Base-by-base conservation (phyloP, 2,888 invertebrate species). In the Drosophila rellima region DNA sequence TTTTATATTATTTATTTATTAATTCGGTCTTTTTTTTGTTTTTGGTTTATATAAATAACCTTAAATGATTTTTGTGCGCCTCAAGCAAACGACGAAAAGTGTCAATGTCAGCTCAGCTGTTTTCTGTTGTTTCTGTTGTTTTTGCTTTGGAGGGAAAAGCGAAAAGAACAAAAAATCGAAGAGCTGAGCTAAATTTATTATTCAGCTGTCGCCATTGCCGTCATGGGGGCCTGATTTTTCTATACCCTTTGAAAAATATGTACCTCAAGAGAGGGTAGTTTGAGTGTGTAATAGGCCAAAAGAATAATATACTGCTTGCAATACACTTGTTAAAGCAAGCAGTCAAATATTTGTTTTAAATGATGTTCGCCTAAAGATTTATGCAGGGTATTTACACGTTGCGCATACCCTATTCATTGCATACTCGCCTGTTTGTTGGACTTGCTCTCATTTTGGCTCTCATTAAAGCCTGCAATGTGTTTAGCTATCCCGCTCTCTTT, bases 31-130 rank as follows among this genome's bases (percentile, higher is more conserved):
- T 52, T 33, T 23, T 44, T 54, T 57, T 66, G 65, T 42, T 62
- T 48, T 56, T 71, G 42, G 60, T 39, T 64, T 74, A 82, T 86
- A 83, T 85, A 83, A 83, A 83, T 83, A 83, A 86, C 70, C 83
- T 86, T 80, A 77, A 86, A 74, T 66, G 87, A 80, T 75, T 84
- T 79, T 78, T 66, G 52, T 72, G 64, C 70, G 72, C 73, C 73
- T 61, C 68, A 62, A 68, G 74, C 80, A 67, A 78, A 54, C 45
- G 64, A 72, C 72, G 61, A 84, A 85, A 89, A 89, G 85, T 85
- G 85, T 85, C 85, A 89, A 85, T 85, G 85, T 85, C 88, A 85
- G 85, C 88, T 84, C 82, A 84, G 77, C 84, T 85, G 76, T 59
- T 74, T 64, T 71, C 13, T 72, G 54, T 48, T 48, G 74, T 78